These are phyloP conservation scores for Silurus asotus DNA, from an alignment of 2,113 vertebrate genomes.

Conservation along the genomic window DNA sequence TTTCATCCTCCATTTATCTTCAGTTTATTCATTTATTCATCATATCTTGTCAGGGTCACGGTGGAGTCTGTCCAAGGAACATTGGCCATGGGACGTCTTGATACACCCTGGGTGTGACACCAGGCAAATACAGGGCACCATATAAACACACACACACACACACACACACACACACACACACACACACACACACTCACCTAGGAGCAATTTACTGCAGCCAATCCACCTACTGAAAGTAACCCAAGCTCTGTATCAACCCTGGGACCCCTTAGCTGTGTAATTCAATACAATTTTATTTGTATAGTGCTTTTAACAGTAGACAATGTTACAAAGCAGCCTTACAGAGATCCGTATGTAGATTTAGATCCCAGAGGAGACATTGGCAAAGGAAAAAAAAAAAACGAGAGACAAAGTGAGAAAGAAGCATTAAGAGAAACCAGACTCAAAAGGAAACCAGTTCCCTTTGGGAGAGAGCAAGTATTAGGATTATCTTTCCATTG, in stretches of 20 bases:
- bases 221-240: neutral
- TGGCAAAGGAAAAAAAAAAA: neutral
- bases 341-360: slow-evolving; percentile 4
- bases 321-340: neutral
- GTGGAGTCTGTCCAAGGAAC: neutral
- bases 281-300: slow-evolving; percentile 9
- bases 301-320: neutral
- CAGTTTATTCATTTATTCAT: slow-evolving; percentile 19
- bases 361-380: neutral
- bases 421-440: neutral
- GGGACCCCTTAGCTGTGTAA: neutral
- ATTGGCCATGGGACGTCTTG: neutral
- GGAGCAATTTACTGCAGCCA: neutral
- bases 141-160: slow-evolving; percentile 24
- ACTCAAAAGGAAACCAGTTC: neutral
- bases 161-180: neutral
- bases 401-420: neutral
- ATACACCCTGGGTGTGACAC: slow-evolving; percentile 1
- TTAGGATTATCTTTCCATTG: neutral
- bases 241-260: neutral
- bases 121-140: neutral
- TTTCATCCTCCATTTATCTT: slow-evolving; percentile 8
- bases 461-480: neutral
- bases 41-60: neutral
- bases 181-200: slow-evolving; percentile 23